Evolutionary conservation across 2,888 invertebrate species (phyloP), one percentile per base, ranked within the genome.

Genomic region (Heliothis peltigera): DNA sequence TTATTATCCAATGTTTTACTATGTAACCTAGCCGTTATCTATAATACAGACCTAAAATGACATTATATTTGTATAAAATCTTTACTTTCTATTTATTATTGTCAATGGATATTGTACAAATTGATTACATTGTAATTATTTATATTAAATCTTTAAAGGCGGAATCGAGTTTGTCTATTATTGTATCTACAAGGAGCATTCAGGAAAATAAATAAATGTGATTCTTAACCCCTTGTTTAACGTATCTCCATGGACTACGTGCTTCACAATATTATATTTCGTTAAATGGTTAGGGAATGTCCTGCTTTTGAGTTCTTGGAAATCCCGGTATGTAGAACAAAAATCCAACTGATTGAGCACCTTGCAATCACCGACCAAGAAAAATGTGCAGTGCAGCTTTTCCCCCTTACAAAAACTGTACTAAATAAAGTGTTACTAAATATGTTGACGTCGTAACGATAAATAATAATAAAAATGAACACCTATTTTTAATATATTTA

Each of bases 21-120:
- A 80, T 87, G 80, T 85, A 70, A 88, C 84, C 85, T 90, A 87
- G 79, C 79, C 79, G 82, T 80, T 90, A 88, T 88, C 86, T 89
- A 83, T 89, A 91, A 86, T 86, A 84, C 86, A 88, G 89, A 89
- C 88, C 81, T 88, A 86, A 91, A 92, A 92, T 92, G 89, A 93
- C 92, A 92, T 92, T 92, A 92, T 92, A 93, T 93, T 92, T 94
- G 91, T 93, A 93, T 91, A 91, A 92, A 93, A 91, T 89, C 89
- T 91, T 92, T 92, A 92, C 91, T 92, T 92, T 92, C 90, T 91
- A 91, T 91, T 32, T 90, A 85, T 89, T 86, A 91, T 90, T 92
- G 89, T 91, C 92, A 89, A 92, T 92, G 89, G 89, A 89, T 92
- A 92, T 39, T 93, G 93, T 94, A 94, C 93, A 93, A 93, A 94